Evolutionary conservation across 2,888 invertebrate species (phyloP), one percentile per base, ranked within the genome.

Genomic region (Subacronicta megacephala): DNA sequence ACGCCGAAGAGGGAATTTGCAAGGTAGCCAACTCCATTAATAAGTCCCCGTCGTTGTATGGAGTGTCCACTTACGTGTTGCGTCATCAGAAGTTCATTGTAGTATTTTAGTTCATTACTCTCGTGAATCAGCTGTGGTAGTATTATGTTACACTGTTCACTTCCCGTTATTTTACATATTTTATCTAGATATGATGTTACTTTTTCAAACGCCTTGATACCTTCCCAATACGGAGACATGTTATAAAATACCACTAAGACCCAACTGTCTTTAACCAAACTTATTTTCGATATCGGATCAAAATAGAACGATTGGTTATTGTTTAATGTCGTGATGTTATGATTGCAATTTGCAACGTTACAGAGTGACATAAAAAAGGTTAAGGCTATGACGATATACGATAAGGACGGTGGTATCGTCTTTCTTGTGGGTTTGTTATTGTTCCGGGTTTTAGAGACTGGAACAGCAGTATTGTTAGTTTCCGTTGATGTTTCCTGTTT

Each of bases 231-330:
- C 0, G 37, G 37, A 10, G 37, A 26, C 41, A 41, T 41, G 23
- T 41, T 41, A 26, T 41, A 41, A n/a, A 23, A 41, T 13, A 10
- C 15, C 0, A 56, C 35, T 12, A 61, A 12, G 0, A 0, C 7
- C 55, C 60, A 61, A n/a, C 13, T 40, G 3, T 50, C 40, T n/a
- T 23, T 38, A 7, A 51, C 4, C 0, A 57, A n/a, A 1, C 29
- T 26, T 7, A 57, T 36, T 15, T 36, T 26, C 0, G 35, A 20
- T 3, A 51, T 35, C 0, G 16, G 20, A 15, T 51, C 56, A n/a
- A 57, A 56, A 23, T 56, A 56, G 1, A 50, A n/a, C 1, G n/a
- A 44, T 17, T 50, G 37, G 7, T 18, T 36, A 1, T 15, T 23
- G 7, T 31, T 31, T 0, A 36, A 4, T 4, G 7, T 1, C 1